phyloP scores from a whole-genome alignment of 2,888 invertebrate genomes.

The Druceiella hillmani region DNA sequence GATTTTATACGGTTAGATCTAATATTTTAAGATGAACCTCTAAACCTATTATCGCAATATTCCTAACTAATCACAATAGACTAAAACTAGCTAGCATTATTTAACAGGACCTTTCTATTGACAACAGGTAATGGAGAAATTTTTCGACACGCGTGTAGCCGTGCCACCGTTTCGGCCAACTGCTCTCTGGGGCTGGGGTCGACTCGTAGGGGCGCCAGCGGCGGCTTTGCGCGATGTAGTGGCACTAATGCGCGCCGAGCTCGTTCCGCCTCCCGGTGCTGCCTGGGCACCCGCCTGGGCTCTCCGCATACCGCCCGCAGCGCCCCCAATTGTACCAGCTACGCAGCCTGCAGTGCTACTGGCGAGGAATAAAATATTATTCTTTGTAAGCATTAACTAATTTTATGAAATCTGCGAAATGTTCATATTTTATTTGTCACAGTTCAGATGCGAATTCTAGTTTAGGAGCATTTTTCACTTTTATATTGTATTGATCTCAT shows the following conservation, averaged over 20 bases:
- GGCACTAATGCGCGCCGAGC: slow-evolving; percentile 69
- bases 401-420: background rate
- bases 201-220: slow-evolving; percentile 77
- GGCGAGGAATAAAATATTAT: slow-evolving; percentile 81
- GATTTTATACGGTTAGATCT: no score
- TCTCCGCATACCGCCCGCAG: slow-evolving; percentile 85
- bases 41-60: no score
- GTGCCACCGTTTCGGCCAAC: slow-evolving; percentile 89
- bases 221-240: slow-evolving; percentile 89
- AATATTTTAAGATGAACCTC: no score
- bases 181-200: slow-evolving; percentile 79
- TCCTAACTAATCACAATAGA: no score
- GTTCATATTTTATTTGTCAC: background rate
- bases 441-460: background rate
- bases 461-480: background rate
- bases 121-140: slow-evolving; percentile 86
- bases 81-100: no score
- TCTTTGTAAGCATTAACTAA: slow-evolving; percentile 68
- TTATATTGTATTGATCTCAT: slow-evolving; percentile 6
- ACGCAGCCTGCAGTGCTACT: slow-evolving; percentile 85
- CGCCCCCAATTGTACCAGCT: slow-evolving; percentile 82
- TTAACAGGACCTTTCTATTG: no score
- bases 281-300: slow-evolving; percentile 93
- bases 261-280: slow-evolving; percentile 49
- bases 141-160: slow-evolving; percentile 85